These are phyloP conservation scores for Melanotus villosus DNA, from an alignment of 2,888 invertebrate genomes.

Conservation along the genomic window DNA sequence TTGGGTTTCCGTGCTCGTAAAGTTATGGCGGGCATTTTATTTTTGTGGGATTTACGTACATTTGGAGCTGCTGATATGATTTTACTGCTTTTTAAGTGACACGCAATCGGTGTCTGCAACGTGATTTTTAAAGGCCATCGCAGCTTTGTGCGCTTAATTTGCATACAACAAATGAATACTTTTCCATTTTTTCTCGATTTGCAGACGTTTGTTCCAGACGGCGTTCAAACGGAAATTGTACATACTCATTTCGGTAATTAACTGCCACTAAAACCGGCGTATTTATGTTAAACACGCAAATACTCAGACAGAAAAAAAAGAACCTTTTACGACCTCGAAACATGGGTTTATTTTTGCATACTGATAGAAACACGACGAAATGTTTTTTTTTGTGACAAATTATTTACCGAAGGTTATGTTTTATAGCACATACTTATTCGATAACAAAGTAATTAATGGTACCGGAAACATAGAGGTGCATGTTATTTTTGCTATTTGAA, in stretches of 20 bases:
- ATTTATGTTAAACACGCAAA: slow-evolving; percentile 37
- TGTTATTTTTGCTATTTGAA: too few species aligned
- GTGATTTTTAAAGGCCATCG: slow-evolving; percentile 35
- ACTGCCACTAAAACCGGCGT: slow-evolving; percentile 35
- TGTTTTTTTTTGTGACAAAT: slow-evolving; percentile 1
- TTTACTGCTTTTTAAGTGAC: slow-evolving; percentile 41
- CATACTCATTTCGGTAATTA: slow-evolving; percentile 38
- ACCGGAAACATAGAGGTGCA: slow-evolving; percentile 19
- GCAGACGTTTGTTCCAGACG: slow-evolving; percentile 23
- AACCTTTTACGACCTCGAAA: slow-evolving; percentile 27
- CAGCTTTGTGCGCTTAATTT: slow-evolving; percentile 25
- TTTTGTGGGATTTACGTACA: slow-evolving; percentile 37
- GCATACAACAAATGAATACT: slow-evolving; percentile 25
- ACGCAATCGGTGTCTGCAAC: slow-evolving; percentile 34
- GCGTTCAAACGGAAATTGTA: slow-evolving; percentile 28
- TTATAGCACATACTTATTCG: slow-evolving; percentile 13
- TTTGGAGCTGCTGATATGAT: slow-evolving; percentile 35
- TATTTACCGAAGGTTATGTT: slow-evolving; percentile 18
- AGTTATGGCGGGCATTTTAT: slow-evolving; percentile 37
- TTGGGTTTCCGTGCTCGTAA: slow-evolving; percentile 39
- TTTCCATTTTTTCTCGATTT: slow-evolving; percentile 19
- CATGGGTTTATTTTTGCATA: slow-evolving; percentile 24
- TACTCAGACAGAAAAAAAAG: slow-evolving; percentile 31
- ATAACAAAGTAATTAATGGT: slow-evolving; percentile 14
- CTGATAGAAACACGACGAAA: slow-evolving; percentile 1